phyloP scores from a whole-genome alignment of 2,113 vertebrate species.

The Ranitomeya variabilis region DNA sequence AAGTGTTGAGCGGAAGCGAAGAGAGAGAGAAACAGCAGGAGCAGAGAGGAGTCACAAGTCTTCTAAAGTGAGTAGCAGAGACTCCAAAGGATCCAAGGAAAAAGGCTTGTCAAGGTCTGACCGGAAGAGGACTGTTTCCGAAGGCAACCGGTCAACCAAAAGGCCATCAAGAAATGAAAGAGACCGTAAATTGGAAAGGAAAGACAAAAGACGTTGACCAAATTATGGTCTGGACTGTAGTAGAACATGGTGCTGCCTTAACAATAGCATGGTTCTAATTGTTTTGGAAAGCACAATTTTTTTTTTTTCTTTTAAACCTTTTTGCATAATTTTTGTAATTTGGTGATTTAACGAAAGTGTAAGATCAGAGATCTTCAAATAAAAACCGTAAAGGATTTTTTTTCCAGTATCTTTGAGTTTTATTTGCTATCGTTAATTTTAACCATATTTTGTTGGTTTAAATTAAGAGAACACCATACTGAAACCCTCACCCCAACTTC shows the following conservation, averaged over 20 bases:
- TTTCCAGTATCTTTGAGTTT: slow-evolving; percentile 74
- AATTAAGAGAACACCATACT: not conserved
- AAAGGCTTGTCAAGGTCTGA: slow-evolving; percentile 81
- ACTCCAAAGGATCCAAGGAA: slow-evolving; percentile 88
- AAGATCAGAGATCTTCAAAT: slow-evolving; percentile 75
- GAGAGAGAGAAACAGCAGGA: slow-evolving; percentile 79
- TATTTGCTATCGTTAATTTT: slow-evolving; percentile 56
- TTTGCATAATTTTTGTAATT: slow-evolving; percentile 83
- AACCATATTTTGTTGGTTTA: not conserved
- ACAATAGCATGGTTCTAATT: slow-evolving; percentile 84
- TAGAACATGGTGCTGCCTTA: slow-evolving; percentile 81
- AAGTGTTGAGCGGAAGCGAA: slow-evolving; percentile 79
- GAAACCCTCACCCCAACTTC: no score
- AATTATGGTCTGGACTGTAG: slow-evolving; percentile 74
- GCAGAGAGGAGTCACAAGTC: slow-evolving; percentile 84
- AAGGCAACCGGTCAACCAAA: slow-evolving; percentile 85
- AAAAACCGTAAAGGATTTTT: slow-evolving; percentile 73
- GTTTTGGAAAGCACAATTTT: slow-evolving; percentile 78
- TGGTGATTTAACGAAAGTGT: slow-evolving; percentile 79
- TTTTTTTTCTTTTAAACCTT: slow-evolving; percentile 73
- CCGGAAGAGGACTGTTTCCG: slow-evolving; percentile 86
- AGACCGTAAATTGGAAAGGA: slow-evolving; percentile 96
- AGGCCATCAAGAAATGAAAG: slow-evolving; percentile 85
- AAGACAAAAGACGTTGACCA: slow-evolving; percentile 93
- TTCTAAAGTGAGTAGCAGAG: slow-evolving; percentile 82